Percentiles rank a stretch among this genome's conserved stretches.
phyloP scores from a whole-genome alignment of 2,113 vertebrate genomes.

The Bos taurus region DNA sequence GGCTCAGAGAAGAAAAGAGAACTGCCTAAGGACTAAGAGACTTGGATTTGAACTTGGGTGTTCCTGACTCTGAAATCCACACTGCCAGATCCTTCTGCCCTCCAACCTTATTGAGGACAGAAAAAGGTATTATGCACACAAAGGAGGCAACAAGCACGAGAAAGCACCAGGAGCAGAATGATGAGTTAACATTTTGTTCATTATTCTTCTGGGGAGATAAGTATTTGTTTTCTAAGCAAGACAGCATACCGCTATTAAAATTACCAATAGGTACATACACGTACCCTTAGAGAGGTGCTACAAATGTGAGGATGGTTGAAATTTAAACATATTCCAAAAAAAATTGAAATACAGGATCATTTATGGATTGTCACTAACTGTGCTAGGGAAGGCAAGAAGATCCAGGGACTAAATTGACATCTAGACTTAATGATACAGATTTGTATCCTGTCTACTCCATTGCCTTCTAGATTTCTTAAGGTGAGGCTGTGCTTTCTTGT shows the following conservation, averaged over 20 bases:
- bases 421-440: background rate
- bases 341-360: background rate
- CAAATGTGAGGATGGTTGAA: background rate
- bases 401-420: background rate
- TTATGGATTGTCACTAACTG: background rate
- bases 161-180: background rate
- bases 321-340: background rate
- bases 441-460: background rate
- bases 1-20: background rate
- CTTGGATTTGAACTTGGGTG: background rate
- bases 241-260: background rate
- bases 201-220: background rate
- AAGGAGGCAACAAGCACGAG: background rate
- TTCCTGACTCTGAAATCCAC: background rate
- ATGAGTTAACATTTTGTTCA: background rate
- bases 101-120: background rate
- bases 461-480: background rate
- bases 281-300: background rate
- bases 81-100: too few species aligned
- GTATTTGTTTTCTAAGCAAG: background rate
- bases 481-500: background rate
- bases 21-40: background rate
- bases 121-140: background rate
- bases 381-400: background rate
- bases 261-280: background rate